phyloP scores from a whole-genome alignment of 2,888 invertebrate genomes.

The Harpalus rubripes region DNA sequence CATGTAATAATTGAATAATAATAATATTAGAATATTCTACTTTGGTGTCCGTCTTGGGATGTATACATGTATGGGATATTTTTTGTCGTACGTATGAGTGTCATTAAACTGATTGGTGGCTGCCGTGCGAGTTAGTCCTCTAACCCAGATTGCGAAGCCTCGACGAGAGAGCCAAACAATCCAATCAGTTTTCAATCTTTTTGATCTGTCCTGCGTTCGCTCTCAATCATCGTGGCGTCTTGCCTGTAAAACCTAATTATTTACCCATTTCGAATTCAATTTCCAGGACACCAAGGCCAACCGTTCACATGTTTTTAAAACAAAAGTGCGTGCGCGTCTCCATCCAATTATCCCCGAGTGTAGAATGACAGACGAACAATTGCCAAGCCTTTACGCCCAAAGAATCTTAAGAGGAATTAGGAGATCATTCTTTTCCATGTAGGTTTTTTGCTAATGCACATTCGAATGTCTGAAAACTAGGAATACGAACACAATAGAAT shows the following conservation, averaged over 20 bases:
- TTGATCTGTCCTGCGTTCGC: conserved; percentile 12
- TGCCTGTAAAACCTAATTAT: conserved; percentile 51
- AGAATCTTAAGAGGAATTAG: conserved; percentile 13
- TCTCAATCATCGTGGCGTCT: conserved; percentile 46
- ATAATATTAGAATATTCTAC: no score
- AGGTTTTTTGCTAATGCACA: background rate
- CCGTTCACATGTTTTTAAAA: conserved; percentile 44
- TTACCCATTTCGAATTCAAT: conserved; percentile 44
- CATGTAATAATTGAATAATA: no score
- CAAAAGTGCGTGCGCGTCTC: conserved; percentile 34
- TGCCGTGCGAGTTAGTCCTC: background rate
- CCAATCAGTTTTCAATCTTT: conserved; percentile 50
- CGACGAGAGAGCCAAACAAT: conserved; percentile 29
- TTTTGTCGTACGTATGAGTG: background rate
- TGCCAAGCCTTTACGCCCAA: conserved; percentile 27
- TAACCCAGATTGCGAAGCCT: no score
- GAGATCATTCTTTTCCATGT: background rate
- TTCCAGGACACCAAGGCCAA: background rate
- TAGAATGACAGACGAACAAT: conserved; percentile 33
- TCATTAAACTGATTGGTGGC: background rate
- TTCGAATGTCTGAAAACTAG: background rate
- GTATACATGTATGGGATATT: no score
- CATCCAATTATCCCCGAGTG: conserved; percentile 47
- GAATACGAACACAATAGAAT: background rate
- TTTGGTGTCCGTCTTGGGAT: no score